Conservation (phyloP, 2,797 vertebrate genomes). For the Brotula barbata region DNA sequence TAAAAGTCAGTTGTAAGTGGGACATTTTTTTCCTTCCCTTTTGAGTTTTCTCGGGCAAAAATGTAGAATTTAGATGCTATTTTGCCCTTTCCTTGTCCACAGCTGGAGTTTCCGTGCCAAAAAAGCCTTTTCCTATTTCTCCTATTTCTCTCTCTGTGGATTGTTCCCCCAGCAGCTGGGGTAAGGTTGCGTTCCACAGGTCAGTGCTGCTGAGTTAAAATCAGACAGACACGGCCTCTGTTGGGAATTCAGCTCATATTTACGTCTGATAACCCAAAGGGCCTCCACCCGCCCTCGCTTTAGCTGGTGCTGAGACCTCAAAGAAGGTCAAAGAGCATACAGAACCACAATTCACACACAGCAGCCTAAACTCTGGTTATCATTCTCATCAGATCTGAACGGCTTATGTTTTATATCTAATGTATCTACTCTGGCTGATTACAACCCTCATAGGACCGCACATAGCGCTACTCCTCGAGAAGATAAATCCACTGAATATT, state of each 20-base stretch:
- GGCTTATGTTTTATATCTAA: constrained; percentile 12
- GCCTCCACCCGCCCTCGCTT: constrained; percentile 55
- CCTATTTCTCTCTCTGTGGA: neutral
- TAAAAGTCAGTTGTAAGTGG: too few species aligned
- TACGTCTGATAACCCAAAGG: constrained; percentile 71
- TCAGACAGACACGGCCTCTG: constrained; percentile 41
- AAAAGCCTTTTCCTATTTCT: constrained; percentile 12
- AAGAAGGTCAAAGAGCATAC: constrained; percentile 59
- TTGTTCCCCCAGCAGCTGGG: constrained; percentile 25
- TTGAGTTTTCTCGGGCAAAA: too few species aligned
- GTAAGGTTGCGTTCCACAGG: constrained; percentile 39
- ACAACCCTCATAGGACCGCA: constrained; percentile 2
- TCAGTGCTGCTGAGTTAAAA: constrained; percentile 64
- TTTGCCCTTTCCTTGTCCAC: too few species aligned
- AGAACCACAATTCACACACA: constrained; percentile 15
- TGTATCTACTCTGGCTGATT: constrained; percentile 10
- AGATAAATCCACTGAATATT: constrained; percentile 52
- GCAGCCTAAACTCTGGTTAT: constrained; percentile 6
- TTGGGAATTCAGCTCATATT: constrained; percentile 49
- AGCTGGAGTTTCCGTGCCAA: constrained; percentile 16
- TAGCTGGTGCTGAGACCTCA: constrained; percentile 40
- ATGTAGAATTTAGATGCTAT: too few species aligned
- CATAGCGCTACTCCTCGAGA: constrained; percentile 17
- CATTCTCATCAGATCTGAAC: constrained; percentile 5
- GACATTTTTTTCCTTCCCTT: too few species aligned